Conservation (phyloP, 2,113 vertebrate species). For the Phodopus roborovskii region DNA sequence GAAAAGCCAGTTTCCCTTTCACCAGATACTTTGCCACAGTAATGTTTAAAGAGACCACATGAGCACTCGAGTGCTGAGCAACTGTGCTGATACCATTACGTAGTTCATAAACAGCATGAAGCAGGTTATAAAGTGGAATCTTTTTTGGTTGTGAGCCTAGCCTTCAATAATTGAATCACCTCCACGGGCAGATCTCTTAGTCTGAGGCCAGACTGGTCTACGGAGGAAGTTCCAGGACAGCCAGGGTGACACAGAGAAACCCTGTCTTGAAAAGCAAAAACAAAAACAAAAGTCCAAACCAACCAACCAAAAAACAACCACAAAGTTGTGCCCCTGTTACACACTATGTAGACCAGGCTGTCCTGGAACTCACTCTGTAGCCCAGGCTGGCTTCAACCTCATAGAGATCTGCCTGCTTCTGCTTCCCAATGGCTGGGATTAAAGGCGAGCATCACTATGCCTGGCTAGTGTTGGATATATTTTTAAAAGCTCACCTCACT, state of each 20-base stretch:
- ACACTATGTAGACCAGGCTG: background rate
- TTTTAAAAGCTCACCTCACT: background rate
- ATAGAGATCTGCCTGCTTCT: background rate
- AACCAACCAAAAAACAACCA: background rate
- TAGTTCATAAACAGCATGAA: background rate
- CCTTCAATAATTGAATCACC: background rate
- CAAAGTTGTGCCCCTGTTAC: background rate
- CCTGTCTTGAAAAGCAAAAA: background rate
- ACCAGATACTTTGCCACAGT: background rate
- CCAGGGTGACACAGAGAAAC: background rate
- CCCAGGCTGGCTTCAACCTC: background rate
- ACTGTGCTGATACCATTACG: background rate
- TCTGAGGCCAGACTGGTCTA: background rate
- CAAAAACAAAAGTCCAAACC: background rate
- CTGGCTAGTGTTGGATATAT: background rate
- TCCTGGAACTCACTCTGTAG: too few species aligned
- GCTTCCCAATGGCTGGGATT: background rate
- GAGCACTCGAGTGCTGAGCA: background rate
- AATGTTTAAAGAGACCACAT: too few species aligned
- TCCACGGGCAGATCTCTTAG: background rate
- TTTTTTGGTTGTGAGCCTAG: background rate
- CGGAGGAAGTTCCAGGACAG: background rate
- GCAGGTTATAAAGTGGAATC: background rate
- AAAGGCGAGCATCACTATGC: background rate
- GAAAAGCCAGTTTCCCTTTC: background rate